Conservation (phyloP, 2,888 invertebrate genomes). For the Cyaniris semiargus region DNA sequence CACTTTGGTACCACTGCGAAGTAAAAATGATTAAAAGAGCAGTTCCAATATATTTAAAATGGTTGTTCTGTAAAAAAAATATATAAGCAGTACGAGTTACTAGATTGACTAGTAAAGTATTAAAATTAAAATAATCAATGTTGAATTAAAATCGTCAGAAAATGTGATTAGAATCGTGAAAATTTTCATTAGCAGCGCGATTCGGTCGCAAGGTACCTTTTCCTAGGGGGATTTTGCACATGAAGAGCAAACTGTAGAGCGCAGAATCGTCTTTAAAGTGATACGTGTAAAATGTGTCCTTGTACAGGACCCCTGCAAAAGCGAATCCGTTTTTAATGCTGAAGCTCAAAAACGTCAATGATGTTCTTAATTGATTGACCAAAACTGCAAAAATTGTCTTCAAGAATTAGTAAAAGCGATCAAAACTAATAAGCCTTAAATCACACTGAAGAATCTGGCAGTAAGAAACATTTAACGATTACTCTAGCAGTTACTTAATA, state of each 20-base stretch:
- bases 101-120: too few relatives aligned
- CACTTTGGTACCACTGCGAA: not conserved
- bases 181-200: constrained; percentile 1
- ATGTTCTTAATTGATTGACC: not conserved
- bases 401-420: not conserved
- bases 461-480: not conserved
- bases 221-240: constrained; percentile 81
- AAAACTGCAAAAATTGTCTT: not conserved
- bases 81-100: too few relatives aligned
- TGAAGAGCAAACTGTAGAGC: constrained; percentile 77
- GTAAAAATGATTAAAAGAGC: not conserved
- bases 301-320: constrained; percentile 78
- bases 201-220: constrained; percentile 64
- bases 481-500: not conserved
- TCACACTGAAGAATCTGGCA: not conserved
- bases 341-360: not conserved
- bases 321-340: constrained; percentile 47
- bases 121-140: not conserved
- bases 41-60: not conserved
- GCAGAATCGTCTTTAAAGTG: constrained; percentile 76
- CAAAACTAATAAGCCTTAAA: not conserved
- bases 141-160: not conserved
- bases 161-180: not conserved
- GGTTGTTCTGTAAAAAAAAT: too few relatives aligned
- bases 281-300: constrained; percentile 76